Base-by-base conservation (phyloP, 2,888 invertebrate genomes). In the Drosophila fungiperda region DNA sequence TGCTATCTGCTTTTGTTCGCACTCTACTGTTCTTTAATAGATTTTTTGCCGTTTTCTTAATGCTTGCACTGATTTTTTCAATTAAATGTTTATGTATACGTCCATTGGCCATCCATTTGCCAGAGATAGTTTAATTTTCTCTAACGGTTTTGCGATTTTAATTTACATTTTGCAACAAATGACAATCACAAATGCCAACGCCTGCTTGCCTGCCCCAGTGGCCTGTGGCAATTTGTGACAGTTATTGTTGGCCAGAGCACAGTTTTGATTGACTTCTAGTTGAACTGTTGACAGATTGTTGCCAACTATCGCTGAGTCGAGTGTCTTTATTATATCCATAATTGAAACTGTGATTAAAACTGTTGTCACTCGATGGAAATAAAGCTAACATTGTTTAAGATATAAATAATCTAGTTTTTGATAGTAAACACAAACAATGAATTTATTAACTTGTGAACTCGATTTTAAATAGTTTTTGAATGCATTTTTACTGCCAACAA, bases 221-320 rank as follows among this genome's bases (percentile, higher is more conserved):
- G 72, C 82, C 73, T 32, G 62, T 68, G 71, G 66, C 69, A 86
- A 90, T 86, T 87, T 89, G 87, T 88, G 83, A 72, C 77, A 76
- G 72, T 88, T 76, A 87, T 86, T 90, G 75, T 88, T 73, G 71
- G 73, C 48, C 55, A 32, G 54, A 48, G 63, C 60, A 82, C 83
- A 75, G 83, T 85, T 87, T 89, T 89, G 89, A 87, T 87, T 87
- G 84, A 83, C 73, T 86, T 72, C 50, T 62, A 64, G 68, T 73
- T 71, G 53, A 81, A 68, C 82, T 62, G 73, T 59, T 71, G 73
- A 85, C 73, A 80, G 86, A 74, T 87, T 68, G 74, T 60, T 62
- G 52, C 45, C 64, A 80, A 76, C 60, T 45, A 55, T 35, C 32
- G 52, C 53, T 65, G 23, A 38, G 54, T 15, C 15, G 36, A 52